Conservation (phyloP, 2,797 vertebrate species). For the Hydrocynus forskahlii region DNA sequence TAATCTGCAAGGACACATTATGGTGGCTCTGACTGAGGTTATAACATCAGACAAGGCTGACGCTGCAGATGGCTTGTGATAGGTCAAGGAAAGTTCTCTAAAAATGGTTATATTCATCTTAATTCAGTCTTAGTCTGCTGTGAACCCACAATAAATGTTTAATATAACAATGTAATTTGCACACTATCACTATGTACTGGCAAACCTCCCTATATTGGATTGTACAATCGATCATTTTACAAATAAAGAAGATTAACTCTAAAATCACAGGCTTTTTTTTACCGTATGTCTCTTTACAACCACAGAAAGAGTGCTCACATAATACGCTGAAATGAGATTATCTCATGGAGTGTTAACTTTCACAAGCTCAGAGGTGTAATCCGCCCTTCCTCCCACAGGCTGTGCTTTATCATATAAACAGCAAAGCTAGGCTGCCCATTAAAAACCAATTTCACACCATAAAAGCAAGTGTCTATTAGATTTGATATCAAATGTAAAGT, state of each 20-base stretch:
- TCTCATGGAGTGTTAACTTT: constrained; percentile 67
- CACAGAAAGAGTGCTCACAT: constrained; percentile 34
- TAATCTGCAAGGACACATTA: constrained; percentile 49
- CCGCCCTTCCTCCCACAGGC: constrained; percentile 22
- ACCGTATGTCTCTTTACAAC: constrained; percentile 45
- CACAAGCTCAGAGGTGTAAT: constrained; percentile 48
- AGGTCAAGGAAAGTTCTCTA: constrained; percentile 20
- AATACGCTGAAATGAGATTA: constrained; percentile 40
- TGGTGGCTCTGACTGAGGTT: constrained; percentile 42
- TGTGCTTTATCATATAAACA: constrained; percentile 60
- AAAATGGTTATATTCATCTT: not conserved
- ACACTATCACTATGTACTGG: constrained; percentile 26
- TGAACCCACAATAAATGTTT: not conserved
- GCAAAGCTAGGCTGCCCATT: constrained; percentile 57
- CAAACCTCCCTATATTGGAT: constrained; percentile 32
- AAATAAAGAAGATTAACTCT: constrained; percentile 33
- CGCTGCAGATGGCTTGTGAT: constrained; percentile 28
- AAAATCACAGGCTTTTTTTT: constrained; percentile 28
- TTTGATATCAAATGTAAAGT: constrained; percentile 54
- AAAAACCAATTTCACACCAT: constrained; percentile 66
- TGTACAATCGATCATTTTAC: constrained; percentile 19
- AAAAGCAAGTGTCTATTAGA: constrained; percentile 58
- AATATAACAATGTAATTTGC: not conserved
- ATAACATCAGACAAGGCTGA: constrained; percentile 37
- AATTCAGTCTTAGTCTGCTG: not conserved